Evolutionary conservation across 2,797 vertebrate species (phyloP).

Genomic region (Sebastes flavidus): DNA sequence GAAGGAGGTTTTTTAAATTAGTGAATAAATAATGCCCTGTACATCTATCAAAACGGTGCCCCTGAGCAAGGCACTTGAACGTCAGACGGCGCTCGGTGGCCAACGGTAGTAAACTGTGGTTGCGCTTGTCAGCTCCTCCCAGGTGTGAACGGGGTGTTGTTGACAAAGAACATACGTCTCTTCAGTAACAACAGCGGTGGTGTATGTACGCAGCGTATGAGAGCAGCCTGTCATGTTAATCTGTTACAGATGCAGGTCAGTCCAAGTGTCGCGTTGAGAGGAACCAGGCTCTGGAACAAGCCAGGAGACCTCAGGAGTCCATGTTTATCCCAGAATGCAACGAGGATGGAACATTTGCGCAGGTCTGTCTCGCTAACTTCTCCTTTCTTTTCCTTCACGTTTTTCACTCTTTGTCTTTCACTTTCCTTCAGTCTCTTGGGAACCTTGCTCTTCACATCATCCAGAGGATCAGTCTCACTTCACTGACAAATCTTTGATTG

Average conservation of each 20-base stretch:
- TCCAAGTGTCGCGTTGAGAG: slow-evolving; percentile 95
- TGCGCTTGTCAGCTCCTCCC: neutral
- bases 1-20: neutral
- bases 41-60: neutral
- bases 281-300: slow-evolving; percentile 91
- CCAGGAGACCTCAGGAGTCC: slow-evolving; percentile 92
- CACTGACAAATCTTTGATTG: neutral
- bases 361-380: slow-evolving; percentile 77
- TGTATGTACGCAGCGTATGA: neutral
- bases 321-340: slow-evolving; percentile 96
- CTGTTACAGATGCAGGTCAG: slow-evolving; percentile 87
- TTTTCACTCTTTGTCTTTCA: neutral
- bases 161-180: slow-evolving; percentile 24
- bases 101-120: slow-evolving; percentile 8
- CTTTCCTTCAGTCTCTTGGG: neutral
- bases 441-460: neutral
- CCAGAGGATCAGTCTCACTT: neutral
- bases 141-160: slow-evolving; percentile 32
- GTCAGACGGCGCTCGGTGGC: neutral
- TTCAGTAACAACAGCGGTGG: neutral
- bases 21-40: neutral
- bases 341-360: slow-evolving; percentile 96
- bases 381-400: neutral
- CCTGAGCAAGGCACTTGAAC: neutral
- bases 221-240: slow-evolving; percentile 28